Evolutionary conservation across 2,888 invertebrate species (phyloP), one percentile per base, ranked within the genome.

Genomic region (Mesochorus sp.): DNA sequence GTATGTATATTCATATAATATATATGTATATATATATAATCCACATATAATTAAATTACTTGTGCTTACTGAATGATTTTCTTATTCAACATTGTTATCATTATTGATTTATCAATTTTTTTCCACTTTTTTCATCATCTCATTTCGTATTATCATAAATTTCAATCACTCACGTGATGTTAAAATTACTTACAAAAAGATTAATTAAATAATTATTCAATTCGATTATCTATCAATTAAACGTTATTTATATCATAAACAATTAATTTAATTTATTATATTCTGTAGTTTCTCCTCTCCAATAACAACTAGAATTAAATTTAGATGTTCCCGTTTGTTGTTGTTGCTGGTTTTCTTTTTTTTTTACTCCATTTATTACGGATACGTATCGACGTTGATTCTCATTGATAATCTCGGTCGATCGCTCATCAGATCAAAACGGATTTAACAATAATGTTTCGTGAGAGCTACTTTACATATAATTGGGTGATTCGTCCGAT

Each of bases 251-350:
- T n/a, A n/a, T n/a, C n/a, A n/a, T n/a, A n/a, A n/a, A 19, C 26
- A 26, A 39, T 59, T 24, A 39, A 24, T 39, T 42, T 21, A 26
- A 42, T 59, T 26, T n/a, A 59, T 59, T 42, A 47, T 34, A 47
- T 49, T 19, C 42, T 42, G 59, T 44, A 47, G 49, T 62, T 14
- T 28, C 12, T 10, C 31, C 24, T 12, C 39, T 44, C 39, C 47
- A 47, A 64, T 76, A 26, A 44, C 59, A 2, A 70, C 68, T 79
- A 76, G 53, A 68, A 72, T 61, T 76, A 73, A 28, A 70, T 31
- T 75, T 76, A 79, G 71, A 61, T 76, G 70, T 79, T 72, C 67
- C 76, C 76, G 37, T 47, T 68, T 49, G 6, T 67, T 55, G 8
- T 34, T 44, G 51, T 66, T 26, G n/a, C n/a, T 26, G 0, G 1